Conservation (phyloP, 2,888 invertebrate species). For the Anticlea derivata region DNA sequence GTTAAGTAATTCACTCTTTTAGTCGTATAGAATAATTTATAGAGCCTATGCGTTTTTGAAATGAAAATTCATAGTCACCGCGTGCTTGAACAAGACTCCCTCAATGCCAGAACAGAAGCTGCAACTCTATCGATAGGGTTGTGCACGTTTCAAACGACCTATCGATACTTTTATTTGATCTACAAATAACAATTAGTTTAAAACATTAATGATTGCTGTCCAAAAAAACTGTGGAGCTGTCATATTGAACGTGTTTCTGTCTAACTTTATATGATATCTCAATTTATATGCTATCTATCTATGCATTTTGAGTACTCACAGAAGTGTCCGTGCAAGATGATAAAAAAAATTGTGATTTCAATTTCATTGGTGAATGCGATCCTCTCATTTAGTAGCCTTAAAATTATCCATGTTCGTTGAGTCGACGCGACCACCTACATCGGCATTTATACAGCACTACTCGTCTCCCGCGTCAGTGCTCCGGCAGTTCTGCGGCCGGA, state of each 20-base stretch:
- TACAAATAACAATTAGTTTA: background rate
- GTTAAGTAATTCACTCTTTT: too few species aligned
- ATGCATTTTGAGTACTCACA: too few species aligned
- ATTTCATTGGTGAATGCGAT: too few species aligned
- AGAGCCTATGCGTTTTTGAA: background rate
- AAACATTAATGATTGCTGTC: background rate
- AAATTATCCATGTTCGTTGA: constrained; percentile 9
- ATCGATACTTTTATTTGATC: constrained; percentile 16
- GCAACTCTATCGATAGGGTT: constrained; percentile 10
- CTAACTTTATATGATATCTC: too few species aligned
- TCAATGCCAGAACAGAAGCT: constrained; percentile 15
- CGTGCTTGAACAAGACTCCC: constrained; percentile 11
- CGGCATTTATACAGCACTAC: constrained; percentile 15
- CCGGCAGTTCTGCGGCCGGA: constrained; percentile 36
- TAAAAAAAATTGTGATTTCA: too few species aligned
- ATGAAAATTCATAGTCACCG: constrained; percentile 24
- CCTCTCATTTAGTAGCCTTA: too few species aligned
- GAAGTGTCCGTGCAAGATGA: too few species aligned
- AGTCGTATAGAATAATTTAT: too few species aligned
- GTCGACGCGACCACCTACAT: too few species aligned
- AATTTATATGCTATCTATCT: too few species aligned
- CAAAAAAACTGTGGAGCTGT: background rate
- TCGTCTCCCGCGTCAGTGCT: constrained; percentile 20
- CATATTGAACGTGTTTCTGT: too few species aligned
- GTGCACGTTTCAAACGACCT: background rate